Evolutionary conservation across 2,888 invertebrate species (phyloP), one percentile per base, ranked within the genome.

Genomic region (Tetramorium bicarinatum): DNA sequence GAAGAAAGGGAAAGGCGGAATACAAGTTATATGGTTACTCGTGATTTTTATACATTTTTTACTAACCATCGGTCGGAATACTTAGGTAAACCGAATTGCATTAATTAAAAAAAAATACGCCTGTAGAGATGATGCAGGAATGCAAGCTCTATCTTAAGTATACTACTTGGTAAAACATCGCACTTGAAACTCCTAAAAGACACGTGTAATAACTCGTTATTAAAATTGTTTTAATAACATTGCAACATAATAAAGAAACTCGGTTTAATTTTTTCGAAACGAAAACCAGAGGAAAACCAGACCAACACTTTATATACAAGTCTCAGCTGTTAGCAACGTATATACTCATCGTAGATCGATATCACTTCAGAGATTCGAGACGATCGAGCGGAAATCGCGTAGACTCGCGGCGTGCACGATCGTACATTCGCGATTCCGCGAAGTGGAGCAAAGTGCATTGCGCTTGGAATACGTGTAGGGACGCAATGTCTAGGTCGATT

Each of bases 401-500:
- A 3, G 52, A 56, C 11, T 56, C 6, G 41, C n/a, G 18, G 11
- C 59, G 34, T 15, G 4, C 11, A 6, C 6, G 21, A 41, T 64
- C 1, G 29, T 47, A 21, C 34, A 34, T 47, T 66, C 82, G 89
- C 80, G 77, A 81, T 88, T 89, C 49, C 64, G 25, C 59, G 62
- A 89, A 87, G 61, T 81, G 64, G 69, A 89, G 82, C 80, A 81
- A 80, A 85, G 81, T 83, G 59, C 11, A 72, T 80, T 38, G 66
- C 56, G 49, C 74, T 67, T 49, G 64, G 67, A 71, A n/a, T 80
- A 71, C 75, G 62, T 66, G 83, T 86, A 87, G 86, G 87, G 86
- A 86, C 76, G 85, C 91, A 90, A 89, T 90, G 91, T 90, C 90
- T 89, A 89, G 90, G 90, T 87, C 91, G 76, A 64, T 81, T 84